Conservation (phyloP, 2,888 invertebrate genomes). For the Cetonia aurata region DNA sequence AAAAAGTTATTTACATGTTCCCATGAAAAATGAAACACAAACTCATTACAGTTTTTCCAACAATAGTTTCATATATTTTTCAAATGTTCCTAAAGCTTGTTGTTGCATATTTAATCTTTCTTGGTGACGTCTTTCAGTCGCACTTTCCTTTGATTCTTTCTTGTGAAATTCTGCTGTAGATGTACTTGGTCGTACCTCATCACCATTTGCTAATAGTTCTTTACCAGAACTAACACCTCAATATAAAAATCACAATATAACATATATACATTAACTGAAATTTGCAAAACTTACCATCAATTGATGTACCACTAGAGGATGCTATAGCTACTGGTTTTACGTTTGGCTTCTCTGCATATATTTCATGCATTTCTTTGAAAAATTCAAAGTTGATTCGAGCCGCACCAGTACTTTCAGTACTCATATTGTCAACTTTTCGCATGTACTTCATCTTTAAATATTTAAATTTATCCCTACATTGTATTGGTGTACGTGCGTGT, state of each 20-base stretch:
- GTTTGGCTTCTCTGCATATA: background rate
- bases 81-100: background rate
- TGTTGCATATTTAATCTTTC: constrained; percentile 3
- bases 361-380: background rate
- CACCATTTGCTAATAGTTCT: too few species aligned
- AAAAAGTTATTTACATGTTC: background rate
- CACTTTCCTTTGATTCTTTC: background rate
- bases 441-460: constrained; percentile 4
- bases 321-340: background rate
- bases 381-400: constrained; percentile 3
- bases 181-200: background rate
- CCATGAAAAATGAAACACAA: background rate
- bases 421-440: constrained; percentile 1
- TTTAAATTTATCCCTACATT: constrained; percentile 3
- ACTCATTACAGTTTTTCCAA: constrained; percentile 2
- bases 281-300: background rate
- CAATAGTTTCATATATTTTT: background rate
- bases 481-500: too few species aligned
- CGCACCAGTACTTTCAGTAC: background rate
- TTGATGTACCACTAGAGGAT: background rate
- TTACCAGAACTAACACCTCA: too few species aligned
- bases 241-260: background rate
- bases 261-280: background rate
- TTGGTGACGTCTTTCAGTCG: background rate
- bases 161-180: background rate